phyloP scores from a whole-genome alignment of 2,888 invertebrate species.

The Eudasyphora cyanicolor region DNA sequence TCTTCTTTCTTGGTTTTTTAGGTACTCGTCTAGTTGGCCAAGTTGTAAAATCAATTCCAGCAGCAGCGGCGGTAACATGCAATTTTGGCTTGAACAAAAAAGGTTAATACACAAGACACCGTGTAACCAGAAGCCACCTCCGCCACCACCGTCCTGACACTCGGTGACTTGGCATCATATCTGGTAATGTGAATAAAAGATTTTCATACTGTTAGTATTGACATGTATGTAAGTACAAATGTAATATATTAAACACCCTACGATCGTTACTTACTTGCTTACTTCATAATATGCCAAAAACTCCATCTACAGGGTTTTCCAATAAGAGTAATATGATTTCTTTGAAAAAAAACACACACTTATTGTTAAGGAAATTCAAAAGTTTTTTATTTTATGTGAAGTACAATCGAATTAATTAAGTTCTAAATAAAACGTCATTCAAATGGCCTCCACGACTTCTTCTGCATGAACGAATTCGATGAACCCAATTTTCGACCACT shows the following conservation, averaged over 20 bases:
- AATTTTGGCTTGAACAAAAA: slow-evolving; percentile 17
- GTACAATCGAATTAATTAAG: no score
- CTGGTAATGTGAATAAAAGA: slow-evolving; percentile 6
- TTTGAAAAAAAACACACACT: no score
- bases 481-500: no score
- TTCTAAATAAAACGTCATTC: no score
- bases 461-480: no score
- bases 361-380: no score
- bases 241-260: neutral
- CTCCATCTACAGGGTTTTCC: no score
- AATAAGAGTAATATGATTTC: no score
- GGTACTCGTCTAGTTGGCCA: neutral
- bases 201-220: neutral
- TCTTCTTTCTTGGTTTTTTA: slow-evolving; percentile 14
- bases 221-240: neutral
- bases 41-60: slow-evolving; percentile 30
- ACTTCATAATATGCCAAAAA: no score
- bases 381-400: no score
- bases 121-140: slow-evolving; percentile 1
- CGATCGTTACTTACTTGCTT: neutral
- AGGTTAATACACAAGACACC: neutral
- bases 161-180: neutral
- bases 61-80: slow-evolving; percentile 4
- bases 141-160: neutral
- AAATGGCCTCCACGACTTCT: no score